Percentiles rank a stretch among this genome's conserved stretches.
Conservation (phyloP, 1,140 invertebrate species). For the Epicauta chinensis region DNA sequence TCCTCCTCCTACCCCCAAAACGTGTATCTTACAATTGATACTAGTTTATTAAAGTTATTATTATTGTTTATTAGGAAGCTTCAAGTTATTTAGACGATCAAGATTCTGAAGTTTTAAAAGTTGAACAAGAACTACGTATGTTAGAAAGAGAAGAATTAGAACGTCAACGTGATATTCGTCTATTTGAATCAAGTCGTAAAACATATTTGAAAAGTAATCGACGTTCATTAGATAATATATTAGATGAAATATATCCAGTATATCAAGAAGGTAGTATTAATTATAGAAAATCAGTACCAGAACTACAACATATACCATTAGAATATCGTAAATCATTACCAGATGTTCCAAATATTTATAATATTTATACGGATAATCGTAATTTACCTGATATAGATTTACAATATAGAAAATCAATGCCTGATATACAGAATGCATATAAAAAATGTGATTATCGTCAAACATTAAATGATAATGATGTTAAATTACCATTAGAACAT, state of each 20-base stretch:
- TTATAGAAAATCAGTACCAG: conserved; percentile 64
- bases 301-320: conserved; percentile 42
- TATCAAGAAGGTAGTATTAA: conserved; percentile 40
- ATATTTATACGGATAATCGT: conserved; percentile 8
- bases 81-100: conserved; percentile 33
- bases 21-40: too few relatives aligned
- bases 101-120: conserved; percentile 62
- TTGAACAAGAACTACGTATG: conserved; percentile 68
- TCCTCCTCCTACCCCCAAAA: too few relatives aligned
- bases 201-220: conserved; percentile 47
- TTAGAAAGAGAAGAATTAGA: conserved; percentile 71
- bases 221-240: conserved; percentile 55
- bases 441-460: conserved; percentile 9
- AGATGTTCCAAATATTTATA: conserved; percentile 28
- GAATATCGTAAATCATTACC: conserved; percentile 29
- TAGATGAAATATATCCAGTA: conserved; percentile 33
- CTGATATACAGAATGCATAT: conserved; percentile 31
- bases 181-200: conserved; percentile 55
- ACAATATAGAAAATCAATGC: conserved; percentile 33
- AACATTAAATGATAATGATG: conserved; percentile 7
- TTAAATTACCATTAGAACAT: conserved; percentile 37
- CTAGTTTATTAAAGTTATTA: too few relatives aligned
- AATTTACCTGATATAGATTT: conserved; percentile 16
- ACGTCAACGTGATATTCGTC: conserved; percentile 61
- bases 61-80: conserved; percentile 18